These are phyloP conservation scores for Enteromius thamalakanensis DNA, from an alignment of 2,797 vertebrate species.

Conservation along the genomic window DNA sequence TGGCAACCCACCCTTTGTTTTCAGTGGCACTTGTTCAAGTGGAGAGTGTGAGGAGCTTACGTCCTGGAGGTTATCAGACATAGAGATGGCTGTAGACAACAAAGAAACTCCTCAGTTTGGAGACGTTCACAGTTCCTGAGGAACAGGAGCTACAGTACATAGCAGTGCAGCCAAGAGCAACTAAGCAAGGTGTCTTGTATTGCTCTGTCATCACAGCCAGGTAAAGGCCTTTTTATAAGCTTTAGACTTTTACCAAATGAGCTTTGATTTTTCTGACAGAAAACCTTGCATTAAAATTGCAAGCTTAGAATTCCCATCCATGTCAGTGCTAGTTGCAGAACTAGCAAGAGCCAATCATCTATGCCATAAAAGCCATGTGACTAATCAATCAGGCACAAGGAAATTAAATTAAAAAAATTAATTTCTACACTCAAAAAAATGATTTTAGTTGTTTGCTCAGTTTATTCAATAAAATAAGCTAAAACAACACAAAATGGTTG, in stretches of 20 bases:
- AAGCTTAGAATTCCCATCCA: background rate
- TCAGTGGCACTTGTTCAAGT: slow-evolving; percentile 43
- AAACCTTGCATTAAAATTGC: background rate
- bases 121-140: background rate
- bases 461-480: too few species aligned
- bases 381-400: background rate
- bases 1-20: slow-evolving; percentile 37
- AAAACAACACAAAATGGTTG: too few species aligned
- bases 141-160: background rate
- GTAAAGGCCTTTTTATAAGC: background rate
- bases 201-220: slow-evolving; percentile 14
- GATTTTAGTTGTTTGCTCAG: too few species aligned
- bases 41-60: slow-evolving; percentile 14
- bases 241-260: background rate
- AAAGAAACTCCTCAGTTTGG: background rate
- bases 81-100: background rate
- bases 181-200: background rate
- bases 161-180: background rate
- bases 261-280: background rate
- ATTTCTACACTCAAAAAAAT: too few species aligned
- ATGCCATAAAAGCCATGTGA: background rate
- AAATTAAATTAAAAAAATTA: background rate
- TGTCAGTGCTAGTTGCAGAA: background rate
- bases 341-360: background rate
- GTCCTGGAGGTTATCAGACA: slow-evolving; percentile 41